A percentile compares a stretch with the other conserved stretches of the same genome.
Evolutionary conservation across 1,140 invertebrate species (phyloP).

Genomic region (Scaptomyza graminum): DNA sequence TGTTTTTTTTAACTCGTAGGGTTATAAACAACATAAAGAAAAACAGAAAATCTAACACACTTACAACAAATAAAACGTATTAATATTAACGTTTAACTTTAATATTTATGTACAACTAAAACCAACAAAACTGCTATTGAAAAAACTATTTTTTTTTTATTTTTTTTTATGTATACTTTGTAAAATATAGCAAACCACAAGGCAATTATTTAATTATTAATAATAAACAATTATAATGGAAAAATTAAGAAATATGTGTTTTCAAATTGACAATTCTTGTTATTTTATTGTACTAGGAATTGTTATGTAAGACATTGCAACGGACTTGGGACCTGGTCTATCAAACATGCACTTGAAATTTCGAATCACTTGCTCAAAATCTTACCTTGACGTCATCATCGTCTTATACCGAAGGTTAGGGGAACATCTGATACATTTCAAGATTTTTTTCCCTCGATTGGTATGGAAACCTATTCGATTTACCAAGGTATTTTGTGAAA

Average conservation of each 20-base stretch:
- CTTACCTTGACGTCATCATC: too few relatives aligned
- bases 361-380: too few relatives aligned
- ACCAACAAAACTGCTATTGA: constrained; percentile 38
- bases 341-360: too few relatives aligned
- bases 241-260: constrained; percentile 5
- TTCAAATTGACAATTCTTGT: not conserved
- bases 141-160: constrained; percentile 31
- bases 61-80: constrained; percentile 46
- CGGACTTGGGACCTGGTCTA: too few relatives aligned
- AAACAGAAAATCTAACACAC: constrained; percentile 34
- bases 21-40: constrained; percentile 25
- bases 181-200: constrained; percentile 76
- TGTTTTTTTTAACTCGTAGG: constrained; percentile 49
- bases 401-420: too few relatives aligned
- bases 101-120: constrained; percentile 75
- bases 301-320: too few relatives aligned
- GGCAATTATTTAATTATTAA: constrained; percentile 53
- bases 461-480: too few relatives aligned
- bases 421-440: too few relatives aligned
- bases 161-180: constrained; percentile 73
- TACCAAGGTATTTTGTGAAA: too few relatives aligned
- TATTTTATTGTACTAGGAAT: too few relatives aligned
- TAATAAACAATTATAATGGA: constrained; percentile 48
- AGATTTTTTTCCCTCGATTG: too few relatives aligned
- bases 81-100: constrained; percentile 69